Conservation (phyloP, 2,888 invertebrate species). For the Luperina nickerlii region DNA sequence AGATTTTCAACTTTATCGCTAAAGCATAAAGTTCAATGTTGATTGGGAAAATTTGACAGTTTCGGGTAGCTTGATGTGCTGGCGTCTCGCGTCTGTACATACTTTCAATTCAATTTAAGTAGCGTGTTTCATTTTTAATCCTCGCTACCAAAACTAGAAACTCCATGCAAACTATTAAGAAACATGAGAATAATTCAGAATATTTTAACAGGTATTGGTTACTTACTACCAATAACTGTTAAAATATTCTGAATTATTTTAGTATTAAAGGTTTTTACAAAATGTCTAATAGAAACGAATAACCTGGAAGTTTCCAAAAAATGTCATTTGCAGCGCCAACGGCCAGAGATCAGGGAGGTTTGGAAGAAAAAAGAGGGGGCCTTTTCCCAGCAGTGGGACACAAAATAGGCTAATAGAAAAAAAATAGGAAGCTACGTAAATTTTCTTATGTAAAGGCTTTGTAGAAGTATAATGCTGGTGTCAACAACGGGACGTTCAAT, state of each 20-base stretch:
- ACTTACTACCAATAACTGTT: too few species aligned
- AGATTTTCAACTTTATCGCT: too few species aligned
- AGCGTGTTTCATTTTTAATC: neutral
- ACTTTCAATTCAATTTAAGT: neutral
- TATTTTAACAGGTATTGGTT: neutral
- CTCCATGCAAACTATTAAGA: neutral
- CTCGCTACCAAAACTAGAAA: neutral
- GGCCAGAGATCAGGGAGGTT: too few species aligned
- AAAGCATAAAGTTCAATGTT: too few species aligned
- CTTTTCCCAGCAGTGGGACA: too few species aligned
- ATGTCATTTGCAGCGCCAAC: too few species aligned
- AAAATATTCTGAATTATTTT: too few species aligned
- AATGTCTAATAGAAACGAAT: neutral
- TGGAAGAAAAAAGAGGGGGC: too few species aligned
- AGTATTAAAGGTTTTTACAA: neutral
- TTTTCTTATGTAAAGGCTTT: too few species aligned
- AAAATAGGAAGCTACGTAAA: neutral
- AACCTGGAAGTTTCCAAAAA: neutral
- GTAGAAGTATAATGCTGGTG: constrained; percentile 11
- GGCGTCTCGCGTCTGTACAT: neutral
- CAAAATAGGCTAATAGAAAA: too few species aligned
- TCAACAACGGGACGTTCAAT: constrained; percentile 15
- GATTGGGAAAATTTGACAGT: too few species aligned
- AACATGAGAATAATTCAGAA: neutral
- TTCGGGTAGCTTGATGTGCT: too few species aligned